A percentile compares a stretch with the other conserved stretches of the same genome.
Conservation (phyloP, 2,113 vertebrate genomes). For the Caranx ignobilis region DNA sequence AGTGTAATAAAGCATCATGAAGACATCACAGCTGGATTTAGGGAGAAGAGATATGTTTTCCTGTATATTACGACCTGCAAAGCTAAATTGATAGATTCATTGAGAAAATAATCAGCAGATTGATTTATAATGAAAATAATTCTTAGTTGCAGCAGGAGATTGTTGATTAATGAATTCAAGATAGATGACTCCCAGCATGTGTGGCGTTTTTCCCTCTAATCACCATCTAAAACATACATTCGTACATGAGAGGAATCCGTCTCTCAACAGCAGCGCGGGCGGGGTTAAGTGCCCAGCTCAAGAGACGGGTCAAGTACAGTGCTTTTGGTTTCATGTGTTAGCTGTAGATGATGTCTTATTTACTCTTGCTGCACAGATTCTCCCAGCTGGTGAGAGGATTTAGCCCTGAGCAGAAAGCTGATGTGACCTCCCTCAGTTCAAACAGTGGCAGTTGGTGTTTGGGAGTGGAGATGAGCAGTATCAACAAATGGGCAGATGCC, state of each 20-base stretch:
- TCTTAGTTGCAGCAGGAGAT: not conserved
- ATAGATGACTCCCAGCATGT: not conserved
- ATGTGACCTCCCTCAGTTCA: slow-evolving; percentile 16
- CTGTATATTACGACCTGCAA: not conserved
- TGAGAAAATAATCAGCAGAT: not conserved
- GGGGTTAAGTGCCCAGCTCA: slow-evolving; percentile 38
- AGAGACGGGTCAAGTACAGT: slow-evolving; percentile 30
- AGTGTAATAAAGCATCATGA: not conserved
- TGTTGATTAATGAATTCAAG: not conserved
- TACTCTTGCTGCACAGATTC: slow-evolving; percentile 15
- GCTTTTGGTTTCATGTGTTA: slow-evolving; percentile 18
- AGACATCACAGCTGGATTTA: no score
- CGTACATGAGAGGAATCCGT: not conserved
- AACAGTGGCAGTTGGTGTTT: slow-evolving; percentile 30
- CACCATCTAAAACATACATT: rapidly evolving
- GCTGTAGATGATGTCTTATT: slow-evolving; percentile 20
- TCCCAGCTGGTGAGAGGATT: slow-evolving; percentile 18
- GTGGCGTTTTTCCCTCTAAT: not conserved
- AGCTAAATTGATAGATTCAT: not conserved
- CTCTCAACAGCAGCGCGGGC: not conserved
- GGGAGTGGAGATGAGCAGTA: not conserved
- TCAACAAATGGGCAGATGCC: slow-evolving; percentile 24
- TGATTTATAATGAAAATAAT: not conserved
- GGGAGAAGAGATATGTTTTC: not conserved
- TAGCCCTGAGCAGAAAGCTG: slow-evolving; percentile 15